These are phyloP conservation scores for Malacoraja senta DNA, from an alignment of 2,797 vertebrate species.

Conservation along the genomic window DNA sequence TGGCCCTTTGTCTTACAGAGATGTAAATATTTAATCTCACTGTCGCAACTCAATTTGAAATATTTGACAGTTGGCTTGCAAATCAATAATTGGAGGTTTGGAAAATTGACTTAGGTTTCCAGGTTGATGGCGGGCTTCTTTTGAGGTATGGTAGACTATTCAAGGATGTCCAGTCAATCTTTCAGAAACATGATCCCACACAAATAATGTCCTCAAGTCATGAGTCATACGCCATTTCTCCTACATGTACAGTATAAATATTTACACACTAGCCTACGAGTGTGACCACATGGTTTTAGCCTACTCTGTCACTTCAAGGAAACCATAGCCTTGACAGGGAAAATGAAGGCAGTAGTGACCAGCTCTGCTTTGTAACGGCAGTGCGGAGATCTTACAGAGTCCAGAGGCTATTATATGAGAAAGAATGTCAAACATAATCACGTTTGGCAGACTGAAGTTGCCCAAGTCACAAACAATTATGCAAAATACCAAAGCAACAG, in stretches of 20 bases:
- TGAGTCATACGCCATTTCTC: not conserved
- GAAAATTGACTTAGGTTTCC: not conserved
- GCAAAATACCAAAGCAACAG: slow-evolving; percentile 8
- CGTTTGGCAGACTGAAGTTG: slow-evolving; percentile 28
- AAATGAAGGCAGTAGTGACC: not conserved
- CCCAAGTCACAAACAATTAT: slow-evolving; percentile 19
- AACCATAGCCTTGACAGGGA: not conserved
- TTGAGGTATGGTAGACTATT: not conserved
- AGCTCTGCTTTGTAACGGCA: not conserved
- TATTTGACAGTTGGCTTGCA: slow-evolving; percentile 27
- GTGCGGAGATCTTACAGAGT: not conserved
- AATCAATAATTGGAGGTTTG: not conserved
- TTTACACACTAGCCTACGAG: not conserved
- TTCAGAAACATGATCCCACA: not conserved
- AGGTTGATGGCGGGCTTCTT: not conserved
- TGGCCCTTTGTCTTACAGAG: not conserved
- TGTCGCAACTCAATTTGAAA: slow-evolving; percentile 11
- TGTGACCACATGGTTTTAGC: not conserved
- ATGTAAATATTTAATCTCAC: slow-evolving; percentile 25
- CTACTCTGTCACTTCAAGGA: slow-evolving; percentile 10
- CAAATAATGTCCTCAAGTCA: not conserved
- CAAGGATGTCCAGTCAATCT: not conserved
- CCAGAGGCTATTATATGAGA: not conserved
- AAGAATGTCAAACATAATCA: slow-evolving; percentile 34
- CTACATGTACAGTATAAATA: slow-evolving; percentile 2